Percentiles rank a stretch among this genome's conserved stretches.
These are phyloP conservation scores for Sinocyclocheilus maitianheensis DNA, from an alignment of 2,113 vertebrate species.

Conservation along the genomic window DNA sequence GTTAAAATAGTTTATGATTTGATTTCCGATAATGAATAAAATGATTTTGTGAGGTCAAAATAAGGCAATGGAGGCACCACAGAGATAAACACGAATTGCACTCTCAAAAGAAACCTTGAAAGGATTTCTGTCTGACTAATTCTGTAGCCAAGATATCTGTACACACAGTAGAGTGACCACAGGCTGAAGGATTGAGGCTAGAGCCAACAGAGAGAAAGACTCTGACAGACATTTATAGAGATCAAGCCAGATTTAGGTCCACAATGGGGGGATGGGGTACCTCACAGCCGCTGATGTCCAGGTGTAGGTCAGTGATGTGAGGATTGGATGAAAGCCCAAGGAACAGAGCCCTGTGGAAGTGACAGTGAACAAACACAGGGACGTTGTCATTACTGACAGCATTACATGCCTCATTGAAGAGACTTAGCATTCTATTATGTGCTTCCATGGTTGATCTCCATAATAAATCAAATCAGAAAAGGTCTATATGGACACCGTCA, in stretches of 20 bases:
- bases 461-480: constrained; percentile 38
- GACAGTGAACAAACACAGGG: constrained; percentile 48
- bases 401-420: constrained; percentile 1
- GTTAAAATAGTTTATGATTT: not conserved
- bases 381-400: not conserved
- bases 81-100: not conserved
- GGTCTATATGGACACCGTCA: constrained; percentile 15
- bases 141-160: not conserved
- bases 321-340: constrained; percentile 86
- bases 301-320: constrained; percentile 84
- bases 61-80: not conserved
- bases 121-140: constrained; percentile 9
- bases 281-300: constrained; percentile 90
- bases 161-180: not conserved
- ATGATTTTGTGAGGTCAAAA: not conserved
- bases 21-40: not conserved
- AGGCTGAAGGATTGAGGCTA: not conserved
- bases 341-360: constrained; percentile 80
- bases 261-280: constrained; percentile 64
- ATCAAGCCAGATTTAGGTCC: constrained; percentile 1
- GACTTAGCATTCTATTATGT: not conserved
- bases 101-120: not conserved
- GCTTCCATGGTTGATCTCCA: constrained; percentile 22
- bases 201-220: constrained; percentile 2
- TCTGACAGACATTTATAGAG: constrained; percentile 10